Evolutionary conservation across 2,888 invertebrate genomes (phyloP), one percentile per base, ranked within the genome.

Genomic region (Hirtodrosophila cameraria): DNA sequence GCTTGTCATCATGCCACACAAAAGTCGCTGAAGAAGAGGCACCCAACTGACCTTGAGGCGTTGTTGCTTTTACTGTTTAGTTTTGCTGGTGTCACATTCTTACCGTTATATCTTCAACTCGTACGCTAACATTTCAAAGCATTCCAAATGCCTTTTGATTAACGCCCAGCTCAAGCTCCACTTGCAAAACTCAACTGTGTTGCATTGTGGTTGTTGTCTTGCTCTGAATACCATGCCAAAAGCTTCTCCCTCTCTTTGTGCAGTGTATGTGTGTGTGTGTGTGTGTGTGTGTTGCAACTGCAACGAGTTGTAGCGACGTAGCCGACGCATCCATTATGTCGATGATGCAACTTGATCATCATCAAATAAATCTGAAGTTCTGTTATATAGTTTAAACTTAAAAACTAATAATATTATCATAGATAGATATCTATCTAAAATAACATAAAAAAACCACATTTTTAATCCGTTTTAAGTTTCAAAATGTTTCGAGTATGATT

Each of bases 221-320:
- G 89, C 88, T 88, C 88, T 88, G 88, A 84, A 89, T 89, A 88
- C 69, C 72, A 68, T 64, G 53, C 60, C 43, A 38, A 31, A 27
- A 31, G 57, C 45, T 39, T 54, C 36, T 43, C 59, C 53, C 41
- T 30, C 35, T 23, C 27, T 12, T 7, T 13, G 12, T 11, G 15
- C 25, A 33, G 27, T 11, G 15, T 23, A 15, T 28, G 25, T 28
- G 20, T 46, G n/a, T 55, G 23, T 27, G 7, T 13, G 6, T 13
- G 9, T 35, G 12, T 20, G 28, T 31, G 28, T 28, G 28, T 50
- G 57, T 30, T 42, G 58, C 66, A 58, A 64, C 53, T 71, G 72
- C 75, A 61, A 58, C 50, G 55, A 55, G 48, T 69, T 48, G 28
- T 16, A 46, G 31, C 36, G 11, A 74, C 45, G 33, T 20, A 20